These are phyloP conservation scores for Eupsittula cactorum DNA, from an alignment of 2,113 vertebrate genomes.

Conservation along the genomic window DNA sequence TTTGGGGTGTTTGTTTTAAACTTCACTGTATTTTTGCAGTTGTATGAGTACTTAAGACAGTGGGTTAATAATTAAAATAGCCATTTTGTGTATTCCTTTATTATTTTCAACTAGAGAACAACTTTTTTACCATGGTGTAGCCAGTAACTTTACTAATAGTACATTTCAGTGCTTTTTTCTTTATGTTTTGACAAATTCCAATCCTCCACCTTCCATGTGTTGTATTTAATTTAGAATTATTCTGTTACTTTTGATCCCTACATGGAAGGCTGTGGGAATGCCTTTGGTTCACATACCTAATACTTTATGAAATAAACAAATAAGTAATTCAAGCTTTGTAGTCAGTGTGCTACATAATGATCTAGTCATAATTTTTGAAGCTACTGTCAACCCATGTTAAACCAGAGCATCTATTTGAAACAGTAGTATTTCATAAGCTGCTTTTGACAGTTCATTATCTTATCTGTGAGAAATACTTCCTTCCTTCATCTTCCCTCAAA, in stretches of 20 bases:
- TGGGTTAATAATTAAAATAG: neutral
- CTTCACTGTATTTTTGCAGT: neutral
- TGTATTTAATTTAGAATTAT: neutral
- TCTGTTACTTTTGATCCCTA: slow-evolving; percentile 26
- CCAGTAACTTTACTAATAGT: neutral
- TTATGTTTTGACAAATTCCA: neutral
- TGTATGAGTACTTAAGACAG: neutral
- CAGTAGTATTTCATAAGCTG: slow-evolving; percentile 64
- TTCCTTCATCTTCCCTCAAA: slow-evolving; percentile 29
- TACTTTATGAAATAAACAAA: slow-evolving; percentile 69
- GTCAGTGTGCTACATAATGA: slow-evolving; percentile 1
- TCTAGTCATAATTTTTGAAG: slow-evolving; percentile 70
- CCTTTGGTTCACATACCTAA: slow-evolving; percentile 12
- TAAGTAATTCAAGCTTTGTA: slow-evolving; percentile 61
- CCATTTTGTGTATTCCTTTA: neutral
- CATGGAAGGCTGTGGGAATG: neutral
- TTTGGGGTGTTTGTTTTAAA: neutral
- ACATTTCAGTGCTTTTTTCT: neutral
- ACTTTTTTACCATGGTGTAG: neutral
- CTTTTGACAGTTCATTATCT: slow-evolving; percentile 61
- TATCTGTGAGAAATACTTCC: slow-evolving; percentile 24
- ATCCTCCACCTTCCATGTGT: neutral
- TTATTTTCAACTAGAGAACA: neutral
- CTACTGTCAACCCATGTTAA: slow-evolving; percentile 55
- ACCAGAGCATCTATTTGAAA: slow-evolving; percentile 65